These are phyloP conservation scores for Clamator glandarius DNA, from an alignment of 2,797 vertebrate species.

Conservation along the genomic window DNA sequence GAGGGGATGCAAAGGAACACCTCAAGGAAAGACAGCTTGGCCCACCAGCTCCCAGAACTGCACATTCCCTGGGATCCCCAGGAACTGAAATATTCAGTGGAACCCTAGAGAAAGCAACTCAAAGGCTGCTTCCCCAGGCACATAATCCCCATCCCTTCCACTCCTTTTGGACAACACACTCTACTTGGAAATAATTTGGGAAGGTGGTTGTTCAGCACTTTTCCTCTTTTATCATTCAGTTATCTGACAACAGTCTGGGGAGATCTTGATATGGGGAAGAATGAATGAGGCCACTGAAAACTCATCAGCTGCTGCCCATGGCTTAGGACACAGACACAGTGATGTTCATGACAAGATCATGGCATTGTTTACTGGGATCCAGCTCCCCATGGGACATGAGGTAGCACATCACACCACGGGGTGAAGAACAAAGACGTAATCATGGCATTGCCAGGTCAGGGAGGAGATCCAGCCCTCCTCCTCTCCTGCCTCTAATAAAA, in stretches of 20 bases:
- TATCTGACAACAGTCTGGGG: not conserved
- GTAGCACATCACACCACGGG: not conserved
- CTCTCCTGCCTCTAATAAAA: not conserved
- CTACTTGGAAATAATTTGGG: not conserved
- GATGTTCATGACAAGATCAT: not conserved
- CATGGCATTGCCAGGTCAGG: not conserved
- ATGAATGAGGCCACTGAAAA: not conserved
- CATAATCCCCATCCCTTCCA: not conserved
- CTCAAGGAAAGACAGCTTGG: not conserved
- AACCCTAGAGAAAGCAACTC: not conserved
- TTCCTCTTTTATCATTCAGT: not conserved
- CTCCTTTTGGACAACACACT: not conserved
- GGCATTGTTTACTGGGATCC: accelerated
- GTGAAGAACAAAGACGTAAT: not conserved
- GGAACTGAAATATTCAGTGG: not conserved
- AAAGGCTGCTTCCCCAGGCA: not conserved
- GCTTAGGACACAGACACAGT: not conserved
- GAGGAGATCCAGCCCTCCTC: not conserved
- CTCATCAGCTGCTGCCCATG: not conserved
- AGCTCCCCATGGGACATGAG: not conserved
- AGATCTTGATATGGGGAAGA: not conserved
- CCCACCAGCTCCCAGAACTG: not conserved
- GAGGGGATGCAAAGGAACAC: not conserved
- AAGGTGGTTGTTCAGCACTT: not conserved
- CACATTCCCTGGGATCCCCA: not conserved